A percentile compares a stretch with the other conserved stretches of the same genome.
Conservation (phyloP, 2,113 vertebrate genomes). For the Myrmecophaga tridactyla region DNA sequence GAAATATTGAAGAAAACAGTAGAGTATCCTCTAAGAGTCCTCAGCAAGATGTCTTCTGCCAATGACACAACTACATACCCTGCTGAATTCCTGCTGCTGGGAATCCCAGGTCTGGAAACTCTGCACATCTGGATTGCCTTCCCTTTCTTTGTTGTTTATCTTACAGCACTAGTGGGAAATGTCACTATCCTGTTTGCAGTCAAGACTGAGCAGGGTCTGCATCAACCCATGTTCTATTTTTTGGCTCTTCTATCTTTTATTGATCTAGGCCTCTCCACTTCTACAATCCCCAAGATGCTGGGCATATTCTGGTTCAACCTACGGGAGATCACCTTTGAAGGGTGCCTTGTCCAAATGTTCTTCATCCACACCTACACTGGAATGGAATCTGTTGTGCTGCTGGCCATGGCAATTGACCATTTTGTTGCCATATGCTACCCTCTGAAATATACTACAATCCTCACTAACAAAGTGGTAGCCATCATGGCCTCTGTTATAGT, state of each 20-base stretch:
- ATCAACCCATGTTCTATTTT: not conserved
- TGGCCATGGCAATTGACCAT: not conserved
- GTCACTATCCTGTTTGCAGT: too few species aligned
- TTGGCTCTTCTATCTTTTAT: not conserved
- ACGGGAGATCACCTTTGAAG: not conserved
- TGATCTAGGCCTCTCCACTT: not conserved
- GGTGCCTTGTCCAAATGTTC: not conserved
- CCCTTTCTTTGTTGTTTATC: too few species aligned
- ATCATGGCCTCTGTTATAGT: not conserved
- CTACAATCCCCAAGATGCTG: not conserved
- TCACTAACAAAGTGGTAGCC: not conserved
- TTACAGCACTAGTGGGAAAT: too few species aligned
- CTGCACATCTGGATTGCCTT: too few species aligned
- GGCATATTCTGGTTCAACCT: not conserved
- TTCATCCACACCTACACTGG: slow-evolving; percentile 14
- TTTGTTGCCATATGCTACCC: slow-evolving; percentile 6
- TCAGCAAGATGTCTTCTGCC: too few species aligned
- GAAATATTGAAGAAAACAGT: too few species aligned
- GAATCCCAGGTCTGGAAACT: too few species aligned
- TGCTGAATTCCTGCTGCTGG: too few species aligned
- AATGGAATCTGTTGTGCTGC: not conserved
- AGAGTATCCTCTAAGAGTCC: too few species aligned
- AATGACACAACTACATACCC: too few species aligned
- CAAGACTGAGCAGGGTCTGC: not conserved
- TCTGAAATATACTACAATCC: not conserved